Base-by-base conservation (phyloP, 2,797 vertebrate genomes). In the Ambastaia sidthimunki region DNA sequence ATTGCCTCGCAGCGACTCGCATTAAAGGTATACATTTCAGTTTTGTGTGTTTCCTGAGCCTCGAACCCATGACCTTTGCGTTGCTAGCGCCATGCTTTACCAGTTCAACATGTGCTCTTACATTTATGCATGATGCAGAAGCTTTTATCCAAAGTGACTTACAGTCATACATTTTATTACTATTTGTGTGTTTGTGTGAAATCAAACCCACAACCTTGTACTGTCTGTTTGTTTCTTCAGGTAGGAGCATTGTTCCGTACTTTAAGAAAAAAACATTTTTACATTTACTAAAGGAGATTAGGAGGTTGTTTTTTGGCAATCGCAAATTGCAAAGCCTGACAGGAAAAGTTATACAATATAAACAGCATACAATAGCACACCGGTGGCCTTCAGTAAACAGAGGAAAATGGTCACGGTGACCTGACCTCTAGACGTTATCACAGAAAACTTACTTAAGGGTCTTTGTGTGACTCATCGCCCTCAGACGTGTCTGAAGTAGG, bases 401-500 rank as follows among this genome's bases (percentile, higher is more conserved):
- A 59, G 34, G 19, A 74, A 66, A 78, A 54, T 54, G 52, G 69
- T 79, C 67, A 65, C 19, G 7, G 52, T 71, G n/a, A 68, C 55
- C 37, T 57, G 59, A 50, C 60, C 68, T 76, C 69, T 23, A 41
- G 65, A 65, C 67, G 48, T 50, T 72, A 67, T 34, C 41, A 19
- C 74, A 63, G 60, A 62, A 75, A 68, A 34, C 67, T 73, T 44
- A 44, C 54, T 75, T 57, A 50, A 78, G 71, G 60, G 66, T 54
- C 80, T 78, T 25, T 1, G 4, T 79, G 77, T 73, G 78, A 80
- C 60, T 73, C 78, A 73, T 47, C 21, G 7, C 28, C 68, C 68
- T 71, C 47, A 54, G 28, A 28, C 10, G 31, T 71, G 62, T 59
- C 62, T 74, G 78, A 85, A 81, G 79, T 76, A 77, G 75, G 74